Evolutionary conservation across 2,797 vertebrate species (phyloP), one percentile per base, ranked within the genome.

Genomic region (Poeciliopsis turneri): DNA sequence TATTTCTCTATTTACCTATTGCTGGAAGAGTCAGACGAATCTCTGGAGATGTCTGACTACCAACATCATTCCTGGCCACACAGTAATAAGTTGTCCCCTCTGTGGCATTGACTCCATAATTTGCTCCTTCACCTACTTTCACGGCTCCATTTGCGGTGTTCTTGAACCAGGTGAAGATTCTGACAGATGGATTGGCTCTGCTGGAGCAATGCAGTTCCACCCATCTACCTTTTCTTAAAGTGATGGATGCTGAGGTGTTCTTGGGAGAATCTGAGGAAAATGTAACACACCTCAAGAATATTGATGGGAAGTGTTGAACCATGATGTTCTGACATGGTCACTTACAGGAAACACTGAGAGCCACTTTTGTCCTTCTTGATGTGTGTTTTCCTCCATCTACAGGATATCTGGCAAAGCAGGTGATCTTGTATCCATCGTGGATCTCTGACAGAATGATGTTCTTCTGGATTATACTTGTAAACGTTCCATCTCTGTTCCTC

Each of bases 401-500:
- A 53, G 33, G 47, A 51, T 73, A 73, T 73, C 18, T 73, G 33
- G 20, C 47, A 25, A 8, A 75, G 36, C 74, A 75, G 41, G 0
- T 47, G 57, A 75, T 64, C 28, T 13, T 75, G 43, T 23, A 25
- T 75, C 74, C 74, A 16, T 75, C 18, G 47, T 23, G 43, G 20
- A 16, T 75, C 28, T 75, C 43, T 75, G 57, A 75, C 74, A 75
- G 55, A 75, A 5, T 64, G 74, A 75, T 36, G 74, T 0, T 64
- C 57, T 28, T 13, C 59, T 66, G 75, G 75, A 76, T 68, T 68
- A 18, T 64, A 76, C 45, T 39, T 5, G 43, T 66, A 76, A 76
- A 66, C 0, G 6, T 76, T 49, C 75, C 61, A 69, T 76, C 33
- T 28, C 4, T 39, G 46, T 69, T 76, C 57, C n/a, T 10, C 51